A percentile compares a stretch with the other conserved stretches of the same genome.
phyloP scores from a whole-genome alignment of 92 coral and sea anemone genomes.

The Epizoanthus rinbou region DNA sequence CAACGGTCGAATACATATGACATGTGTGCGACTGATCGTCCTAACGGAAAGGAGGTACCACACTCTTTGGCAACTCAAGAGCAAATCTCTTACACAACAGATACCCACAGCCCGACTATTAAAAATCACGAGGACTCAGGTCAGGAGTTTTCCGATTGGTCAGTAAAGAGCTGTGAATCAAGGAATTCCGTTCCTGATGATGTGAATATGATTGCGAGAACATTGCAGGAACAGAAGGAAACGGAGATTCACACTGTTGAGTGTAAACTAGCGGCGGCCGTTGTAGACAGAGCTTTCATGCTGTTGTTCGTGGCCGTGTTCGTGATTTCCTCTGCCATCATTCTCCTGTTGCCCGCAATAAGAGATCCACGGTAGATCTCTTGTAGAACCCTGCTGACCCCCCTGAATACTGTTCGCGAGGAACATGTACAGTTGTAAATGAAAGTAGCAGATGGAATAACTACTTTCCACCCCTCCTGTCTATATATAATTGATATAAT shows the following conservation, averaged over 20 bases:
- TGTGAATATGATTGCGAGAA: slow-evolving; percentile 53
- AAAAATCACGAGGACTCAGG: slow-evolving; percentile 19
- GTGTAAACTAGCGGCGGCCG: slow-evolving; percentile 79
- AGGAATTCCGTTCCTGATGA: slow-evolving; percentile 41
- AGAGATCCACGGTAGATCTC: slow-evolving; percentile 9
- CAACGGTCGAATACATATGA: slow-evolving; percentile 2
- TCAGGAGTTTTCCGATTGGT: not conserved
- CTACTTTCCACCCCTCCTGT: too few relatives aligned
- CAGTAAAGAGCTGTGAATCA: not conserved
- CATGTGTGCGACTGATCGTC: not conserved
- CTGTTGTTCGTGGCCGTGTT: slow-evolving; percentile 65
- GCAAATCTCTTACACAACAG: not conserved
- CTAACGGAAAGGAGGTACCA: not conserved
- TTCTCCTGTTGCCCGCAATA: slow-evolving; percentile 61
- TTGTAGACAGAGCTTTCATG: slow-evolving; percentile 85
- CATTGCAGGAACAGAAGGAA: slow-evolving; percentile 58
- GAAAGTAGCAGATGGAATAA: too few relatives aligned
- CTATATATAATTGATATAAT: too few relatives aligned
- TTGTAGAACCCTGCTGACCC: not conserved
- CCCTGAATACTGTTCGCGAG: too few relatives aligned
- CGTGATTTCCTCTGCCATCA: slow-evolving; percentile 54
- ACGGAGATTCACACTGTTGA: slow-evolving; percentile 53
- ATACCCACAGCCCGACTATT: not conserved
- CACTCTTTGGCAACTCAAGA: not conserved
- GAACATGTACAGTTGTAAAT: too few relatives aligned